These are phyloP conservation scores for Mythimna lalbum DNA, from an alignment of 2,888 invertebrate species.

Conservation along the genomic window DNA sequence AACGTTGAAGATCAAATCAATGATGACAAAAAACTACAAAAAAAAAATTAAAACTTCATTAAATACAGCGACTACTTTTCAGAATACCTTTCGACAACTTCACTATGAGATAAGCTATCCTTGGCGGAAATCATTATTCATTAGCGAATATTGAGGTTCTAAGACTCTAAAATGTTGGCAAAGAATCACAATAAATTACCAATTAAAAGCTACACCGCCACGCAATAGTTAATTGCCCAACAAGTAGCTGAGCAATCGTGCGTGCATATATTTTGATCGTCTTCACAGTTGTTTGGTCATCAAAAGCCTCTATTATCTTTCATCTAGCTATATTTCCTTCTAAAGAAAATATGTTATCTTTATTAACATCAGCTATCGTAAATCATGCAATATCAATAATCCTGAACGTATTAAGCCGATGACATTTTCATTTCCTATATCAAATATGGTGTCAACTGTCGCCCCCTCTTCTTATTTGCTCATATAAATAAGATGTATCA, in stretches of 20 bases:
- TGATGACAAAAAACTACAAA: not conserved
- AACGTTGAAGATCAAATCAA: not conserved
- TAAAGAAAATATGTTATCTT: conserved; percentile 32
- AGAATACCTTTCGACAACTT: not conserved
- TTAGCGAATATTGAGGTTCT: conserved; percentile 1
- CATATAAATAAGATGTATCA: conserved; percentile 80
- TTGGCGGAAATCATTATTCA: conserved; percentile 4
- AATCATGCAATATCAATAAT: conserved; percentile 84
- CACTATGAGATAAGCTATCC: not conserved
- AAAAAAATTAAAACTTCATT: not conserved
- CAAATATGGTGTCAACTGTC: conserved; percentile 78
- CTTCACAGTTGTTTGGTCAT: conserved; percentile 22
- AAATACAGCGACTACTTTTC: not conserved
- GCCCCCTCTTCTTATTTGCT: conserved; percentile 75
- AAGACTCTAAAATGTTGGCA: conserved; percentile 15
- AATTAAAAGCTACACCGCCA: conserved; percentile 55
- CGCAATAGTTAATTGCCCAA: conserved; percentile 33
- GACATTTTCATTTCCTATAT: conserved; percentile 89
- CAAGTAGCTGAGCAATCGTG: conserved; percentile 23
- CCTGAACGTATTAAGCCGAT: conserved; percentile 83
- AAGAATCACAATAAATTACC: conserved; percentile 50
- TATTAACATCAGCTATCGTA: conserved; percentile 68
- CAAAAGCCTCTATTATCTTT: conserved; percentile 1
- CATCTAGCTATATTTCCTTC: not conserved
- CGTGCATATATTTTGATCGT: conserved; percentile 1